phyloP scores from a whole-genome alignment of 2,113 vertebrate species.

The Macrotus californicus region DNA sequence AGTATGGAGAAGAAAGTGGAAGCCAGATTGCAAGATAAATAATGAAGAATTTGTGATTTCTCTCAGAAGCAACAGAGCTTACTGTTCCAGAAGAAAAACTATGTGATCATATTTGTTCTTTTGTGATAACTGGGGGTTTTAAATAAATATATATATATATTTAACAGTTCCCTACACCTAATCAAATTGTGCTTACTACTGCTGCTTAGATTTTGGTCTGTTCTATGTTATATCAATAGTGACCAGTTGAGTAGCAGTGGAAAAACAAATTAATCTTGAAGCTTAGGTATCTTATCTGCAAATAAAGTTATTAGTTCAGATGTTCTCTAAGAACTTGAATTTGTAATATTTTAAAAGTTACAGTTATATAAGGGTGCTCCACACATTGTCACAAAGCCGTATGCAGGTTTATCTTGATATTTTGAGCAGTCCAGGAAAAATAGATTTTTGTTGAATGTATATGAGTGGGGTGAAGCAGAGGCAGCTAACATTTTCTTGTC shows the following conservation, averaged over 20 bases:
- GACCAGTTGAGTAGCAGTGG: not conserved
- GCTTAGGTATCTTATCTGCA: not conserved
- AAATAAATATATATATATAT: no score
- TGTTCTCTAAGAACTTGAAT: not conserved
- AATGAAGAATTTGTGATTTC: not conserved
- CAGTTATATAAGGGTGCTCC: not conserved
- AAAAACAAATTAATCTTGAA: not conserved
- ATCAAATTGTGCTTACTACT: not conserved
- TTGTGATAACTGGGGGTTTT: not conserved
- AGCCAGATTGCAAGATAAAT: not conserved
- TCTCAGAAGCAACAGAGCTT: not conserved
- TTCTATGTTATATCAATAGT: not conserved
- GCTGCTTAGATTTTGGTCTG: not conserved
- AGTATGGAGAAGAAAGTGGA: not conserved
- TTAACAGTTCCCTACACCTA: not conserved
- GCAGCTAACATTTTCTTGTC: not conserved
- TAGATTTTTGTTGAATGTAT: not conserved
- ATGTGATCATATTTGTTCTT: not conserved
- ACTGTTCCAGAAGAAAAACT: not conserved
- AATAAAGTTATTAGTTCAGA: not conserved
- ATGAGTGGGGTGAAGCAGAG: rapidly evolving
- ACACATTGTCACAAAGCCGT: not conserved
- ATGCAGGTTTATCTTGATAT: not conserved
- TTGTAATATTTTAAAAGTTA: not conserved
- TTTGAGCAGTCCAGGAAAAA: not conserved